Conservation (phyloP, 1,140 invertebrate genomes). For the Ceratina calcarata region DNA sequence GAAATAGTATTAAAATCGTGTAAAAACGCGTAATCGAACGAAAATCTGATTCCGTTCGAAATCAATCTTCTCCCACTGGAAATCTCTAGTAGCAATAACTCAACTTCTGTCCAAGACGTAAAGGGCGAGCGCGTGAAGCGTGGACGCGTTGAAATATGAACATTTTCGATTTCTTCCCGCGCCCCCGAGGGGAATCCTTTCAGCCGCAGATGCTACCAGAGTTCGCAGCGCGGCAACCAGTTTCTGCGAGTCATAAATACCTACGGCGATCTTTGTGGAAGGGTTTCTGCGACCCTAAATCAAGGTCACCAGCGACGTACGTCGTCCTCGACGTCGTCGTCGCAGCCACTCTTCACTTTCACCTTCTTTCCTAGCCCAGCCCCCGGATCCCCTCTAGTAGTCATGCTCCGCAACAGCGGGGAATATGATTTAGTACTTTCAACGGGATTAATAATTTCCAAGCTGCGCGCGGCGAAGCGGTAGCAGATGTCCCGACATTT, state of each 20-base stretch:
- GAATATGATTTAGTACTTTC: slow-evolving; percentile 74
- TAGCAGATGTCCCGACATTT: slow-evolving; percentile 74
- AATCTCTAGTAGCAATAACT: not conserved
- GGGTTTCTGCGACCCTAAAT: slow-evolving; percentile 70
- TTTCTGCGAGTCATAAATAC: slow-evolving; percentile 56
- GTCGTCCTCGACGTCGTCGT: slow-evolving; percentile 26
- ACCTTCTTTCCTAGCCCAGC: not conserved
- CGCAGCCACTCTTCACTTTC: slow-evolving; percentile 34
- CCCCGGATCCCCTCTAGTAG: not conserved
- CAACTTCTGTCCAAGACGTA: not conserved
- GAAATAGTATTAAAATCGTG: too few relatives aligned
- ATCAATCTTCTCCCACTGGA: too few relatives aligned
- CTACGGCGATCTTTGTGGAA: slow-evolving; percentile 45
- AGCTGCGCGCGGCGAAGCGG: slow-evolving; percentile 42
- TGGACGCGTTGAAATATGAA: slow-evolving; percentile 22
- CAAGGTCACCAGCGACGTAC: slow-evolving; percentile 63
- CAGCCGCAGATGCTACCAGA: slow-evolving; percentile 35
- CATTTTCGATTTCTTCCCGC: slow-evolving; percentile 43
- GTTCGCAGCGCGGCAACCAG: slow-evolving; percentile 32
- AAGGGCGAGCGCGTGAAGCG: not conserved
- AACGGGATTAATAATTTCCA: slow-evolving; percentile 77
- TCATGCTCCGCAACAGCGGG: slow-evolving; percentile 23
- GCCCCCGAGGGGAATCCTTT: slow-evolving; percentile 28
- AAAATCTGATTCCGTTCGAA: too few relatives aligned
- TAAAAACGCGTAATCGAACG: too few relatives aligned